These are phyloP conservation scores for Cochlearius cochlearius DNA, from an alignment of 2,113 vertebrate genomes.

Conservation along the genomic window DNA sequence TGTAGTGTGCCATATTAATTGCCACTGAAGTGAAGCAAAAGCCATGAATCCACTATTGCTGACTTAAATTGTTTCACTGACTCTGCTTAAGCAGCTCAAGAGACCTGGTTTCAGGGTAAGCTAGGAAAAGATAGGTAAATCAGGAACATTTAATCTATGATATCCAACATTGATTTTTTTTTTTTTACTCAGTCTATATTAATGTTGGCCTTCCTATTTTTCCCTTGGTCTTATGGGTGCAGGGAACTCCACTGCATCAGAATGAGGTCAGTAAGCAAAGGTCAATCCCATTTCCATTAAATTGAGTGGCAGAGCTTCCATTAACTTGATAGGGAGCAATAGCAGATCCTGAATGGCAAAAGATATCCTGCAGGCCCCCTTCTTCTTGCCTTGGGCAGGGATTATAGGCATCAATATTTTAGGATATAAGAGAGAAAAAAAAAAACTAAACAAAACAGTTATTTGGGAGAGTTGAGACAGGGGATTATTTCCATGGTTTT, in stretches of 20 bases:
- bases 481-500: background rate
- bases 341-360: background rate
- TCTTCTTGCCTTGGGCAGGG: background rate
- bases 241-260: background rate
- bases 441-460: background rate
- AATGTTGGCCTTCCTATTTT: background rate
- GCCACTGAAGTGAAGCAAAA: fast-evolving
- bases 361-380: background rate
- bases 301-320: background rate
- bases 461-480: background rate
- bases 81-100: background rate
- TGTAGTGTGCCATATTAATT: background rate
- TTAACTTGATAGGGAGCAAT: background rate
- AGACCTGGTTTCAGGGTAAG: background rate
- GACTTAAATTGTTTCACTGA: background rate
- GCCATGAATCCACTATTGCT: background rate
- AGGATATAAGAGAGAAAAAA: background rate
- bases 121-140: background rate
- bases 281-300: background rate
- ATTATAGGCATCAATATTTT: background rate
- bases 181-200: background rate
- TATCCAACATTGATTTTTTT: background rate
- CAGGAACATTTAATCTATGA: background rate
- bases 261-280: background rate
- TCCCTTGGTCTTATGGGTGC: fast-evolving